These are phyloP conservation scores for human (Homo sapiens) DNA, from an alignment of 2,113 vertebrate genomes.

Conservation along the genomic window DNA sequence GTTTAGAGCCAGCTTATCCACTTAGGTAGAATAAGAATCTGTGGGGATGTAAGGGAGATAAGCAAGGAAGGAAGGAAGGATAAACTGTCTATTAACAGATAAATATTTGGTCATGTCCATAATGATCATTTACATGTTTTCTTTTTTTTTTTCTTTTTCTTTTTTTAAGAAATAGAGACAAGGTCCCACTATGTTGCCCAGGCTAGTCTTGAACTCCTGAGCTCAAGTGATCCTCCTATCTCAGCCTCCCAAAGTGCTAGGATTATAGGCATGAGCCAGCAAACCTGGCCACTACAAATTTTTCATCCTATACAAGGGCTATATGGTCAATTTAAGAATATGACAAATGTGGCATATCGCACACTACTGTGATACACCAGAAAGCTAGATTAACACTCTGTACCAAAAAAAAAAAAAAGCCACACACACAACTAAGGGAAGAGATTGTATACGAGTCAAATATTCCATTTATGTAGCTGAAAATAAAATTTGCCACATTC, in stretches of 20 bases:
- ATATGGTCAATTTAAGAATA: constrained; percentile 51
- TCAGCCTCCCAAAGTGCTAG: too few species aligned
- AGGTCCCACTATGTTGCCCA: too few species aligned
- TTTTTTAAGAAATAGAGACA: too few species aligned
- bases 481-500: constrained; percentile 40
- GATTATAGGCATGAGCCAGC: too few species aligned
- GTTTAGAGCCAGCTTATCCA: constrained; percentile 31
- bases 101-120: constrained; percentile 13
- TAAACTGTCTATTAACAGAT: constrained; percentile 32
- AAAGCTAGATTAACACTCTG: neutral
- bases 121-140: neutral
- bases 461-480: constrained; percentile 39
- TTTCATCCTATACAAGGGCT: neutral
- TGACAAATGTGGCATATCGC: neutral
- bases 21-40: constrained; percentile 34
- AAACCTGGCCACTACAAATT: too few species aligned
- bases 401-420: neutral
- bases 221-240: too few species aligned
- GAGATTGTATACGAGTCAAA: neutral
- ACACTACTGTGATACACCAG: neutral
- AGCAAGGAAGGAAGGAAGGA: constrained; percentile 21
- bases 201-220: too few species aligned
- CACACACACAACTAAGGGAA: neutral
- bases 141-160: neutral
- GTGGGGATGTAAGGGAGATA: neutral